These are phyloP conservation scores for Aphelenchoides fujianensis DNA, from an alignment of 1,140 invertebrate genomes.

Conservation along the genomic window DNA sequence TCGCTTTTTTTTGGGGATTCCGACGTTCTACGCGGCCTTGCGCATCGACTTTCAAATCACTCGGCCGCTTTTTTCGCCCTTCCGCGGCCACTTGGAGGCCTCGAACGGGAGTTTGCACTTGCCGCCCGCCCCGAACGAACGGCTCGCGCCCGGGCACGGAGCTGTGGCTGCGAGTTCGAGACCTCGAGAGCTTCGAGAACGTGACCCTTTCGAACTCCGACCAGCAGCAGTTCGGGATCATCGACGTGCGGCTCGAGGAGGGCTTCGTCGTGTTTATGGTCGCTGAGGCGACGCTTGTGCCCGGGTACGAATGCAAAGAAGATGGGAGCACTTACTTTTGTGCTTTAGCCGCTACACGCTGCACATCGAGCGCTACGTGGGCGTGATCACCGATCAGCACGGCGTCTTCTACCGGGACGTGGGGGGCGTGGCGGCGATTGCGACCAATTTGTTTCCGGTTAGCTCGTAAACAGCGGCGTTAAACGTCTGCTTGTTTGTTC, in stretches of 20 bases:
- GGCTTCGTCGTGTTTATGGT: constrained; percentile 35
- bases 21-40: constrained; percentile 45
- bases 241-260: constrained; percentile 33
- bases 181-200: constrained; percentile 34
- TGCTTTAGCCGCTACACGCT: constrained; percentile 41
- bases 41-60: constrained; percentile 41
- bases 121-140: not conserved
- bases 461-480: too few relatives aligned
- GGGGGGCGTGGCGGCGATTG: constrained; percentile 24
- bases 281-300: constrained; percentile 24
- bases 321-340: too few relatives aligned
- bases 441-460: constrained; percentile 18
- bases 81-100: not conserved
- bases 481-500: too few relatives aligned
- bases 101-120: not conserved
- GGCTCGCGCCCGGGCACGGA: constrained; percentile 21
- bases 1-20: too few relatives aligned
- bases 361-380: constrained; percentile 36
- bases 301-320: too few relatives aligned
- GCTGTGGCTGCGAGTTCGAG: constrained; percentile 21
- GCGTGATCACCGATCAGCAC: constrained; percentile 44
- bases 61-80: not conserved
- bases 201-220: constrained; percentile 26
- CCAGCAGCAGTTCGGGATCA: constrained; percentile 18
- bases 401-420: constrained; percentile 37